phyloP scores from a whole-genome alignment of 2,888 invertebrate genomes.

The Acleris holmiana region DNA sequence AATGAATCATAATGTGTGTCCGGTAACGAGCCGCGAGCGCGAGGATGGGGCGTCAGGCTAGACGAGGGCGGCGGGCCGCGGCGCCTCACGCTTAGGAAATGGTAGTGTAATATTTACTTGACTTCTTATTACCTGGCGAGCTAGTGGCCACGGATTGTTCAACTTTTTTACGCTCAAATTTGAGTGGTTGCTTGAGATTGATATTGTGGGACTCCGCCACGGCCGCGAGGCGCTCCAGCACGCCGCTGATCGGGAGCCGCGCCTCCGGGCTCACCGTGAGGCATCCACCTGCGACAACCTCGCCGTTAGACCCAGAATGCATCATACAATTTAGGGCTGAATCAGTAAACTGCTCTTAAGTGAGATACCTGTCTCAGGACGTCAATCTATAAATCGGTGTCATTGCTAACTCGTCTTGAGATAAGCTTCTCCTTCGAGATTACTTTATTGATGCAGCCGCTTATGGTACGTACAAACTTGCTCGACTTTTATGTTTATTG shows the following conservation, averaged over 20 bases:
- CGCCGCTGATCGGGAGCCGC: slow-evolving; percentile 90
- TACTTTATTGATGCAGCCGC: too few species aligned
- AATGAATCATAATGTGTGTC: slow-evolving; percentile 61
- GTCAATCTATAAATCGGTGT: too few species aligned
- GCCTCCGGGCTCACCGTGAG: slow-evolving; percentile 92
- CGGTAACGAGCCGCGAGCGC: slow-evolving; percentile 57
- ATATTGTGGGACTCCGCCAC: slow-evolving; percentile 94
- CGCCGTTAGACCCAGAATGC: too few species aligned
- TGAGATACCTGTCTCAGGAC: too few species aligned
- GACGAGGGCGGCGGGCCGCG: slow-evolving; percentile 55
- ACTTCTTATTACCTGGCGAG: slow-evolving; percentile 86
- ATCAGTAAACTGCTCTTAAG: too few species aligned
- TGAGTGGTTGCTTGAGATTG: slow-evolving; percentile 91
- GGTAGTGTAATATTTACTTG: slow-evolving; percentile 86
- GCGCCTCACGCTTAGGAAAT: slow-evolving; percentile 74
- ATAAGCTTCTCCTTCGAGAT: too few species aligned
- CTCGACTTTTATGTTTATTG: too few species aligned
- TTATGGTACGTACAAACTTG: too few species aligned
- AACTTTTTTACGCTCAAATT: slow-evolving; percentile 87
- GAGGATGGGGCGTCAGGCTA: slow-evolving; percentile 39
- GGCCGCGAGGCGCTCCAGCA: slow-evolving; percentile 94
- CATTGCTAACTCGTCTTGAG: too few species aligned
- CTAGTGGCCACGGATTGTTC: slow-evolving; percentile 86
- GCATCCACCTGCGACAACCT: slow-evolving; percentile 87
- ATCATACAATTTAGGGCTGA: too few species aligned